Percentiles rank a stretch among this genome's conserved stretches.
These are phyloP conservation scores for Branchellion lobata DNA, from an alignment of 2,888 invertebrate species.

Conservation along the genomic window DNA sequence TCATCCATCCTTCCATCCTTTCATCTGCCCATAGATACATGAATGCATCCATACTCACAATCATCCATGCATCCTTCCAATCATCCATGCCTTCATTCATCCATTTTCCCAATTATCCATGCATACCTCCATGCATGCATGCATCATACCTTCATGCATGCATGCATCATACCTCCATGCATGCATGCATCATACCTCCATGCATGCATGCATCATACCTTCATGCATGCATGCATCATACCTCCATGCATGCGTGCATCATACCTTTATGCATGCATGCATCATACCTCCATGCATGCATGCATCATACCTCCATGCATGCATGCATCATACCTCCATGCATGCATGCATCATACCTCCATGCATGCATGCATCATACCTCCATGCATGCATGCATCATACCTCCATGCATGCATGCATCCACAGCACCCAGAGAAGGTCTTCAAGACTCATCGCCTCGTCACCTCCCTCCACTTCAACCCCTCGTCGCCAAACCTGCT, in stretches of 20 bases:
- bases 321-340: too few relatives aligned
- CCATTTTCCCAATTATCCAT: constrained; percentile 1
- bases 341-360: too few relatives aligned
- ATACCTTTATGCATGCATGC: background rate
- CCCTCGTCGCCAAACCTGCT: constrained; percentile 3
- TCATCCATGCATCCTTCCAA: background rate
- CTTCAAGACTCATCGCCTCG: background rate
- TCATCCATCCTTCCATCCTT: background rate
- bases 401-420: background rate
- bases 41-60: background rate
- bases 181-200: background rate
- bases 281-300: background rate
- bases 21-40: background rate
- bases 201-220: constrained; percentile 13
- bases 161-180: too few relatives aligned
- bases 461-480: constrained; percentile 4
- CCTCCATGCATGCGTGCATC: too few relatives aligned
- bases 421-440: constrained; percentile 15
- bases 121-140: background rate
- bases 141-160: background rate
- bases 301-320: background rate
- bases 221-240: too few relatives aligned
- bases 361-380: too few relatives aligned
- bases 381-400: background rate
- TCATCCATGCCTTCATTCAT: constrained; percentile 20